Base-by-base conservation (phyloP, 2,113 vertebrate genomes). In the Pycnonotus jocosus region DNA sequence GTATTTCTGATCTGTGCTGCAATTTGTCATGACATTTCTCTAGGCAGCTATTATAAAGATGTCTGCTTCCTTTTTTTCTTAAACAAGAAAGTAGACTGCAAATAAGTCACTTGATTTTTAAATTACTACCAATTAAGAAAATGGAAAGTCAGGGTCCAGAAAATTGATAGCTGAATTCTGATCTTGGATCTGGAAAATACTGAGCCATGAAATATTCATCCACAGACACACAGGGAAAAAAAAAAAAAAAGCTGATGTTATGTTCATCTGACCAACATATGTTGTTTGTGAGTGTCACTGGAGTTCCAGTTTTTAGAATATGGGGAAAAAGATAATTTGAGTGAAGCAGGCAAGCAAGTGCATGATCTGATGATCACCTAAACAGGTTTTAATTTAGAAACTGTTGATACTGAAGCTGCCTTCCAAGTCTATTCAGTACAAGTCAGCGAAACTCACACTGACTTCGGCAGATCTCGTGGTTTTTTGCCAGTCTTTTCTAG, bases 21-120 rank as follows among this genome's bases (percentile, higher is more conserved):
- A 92, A 88, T 97, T 96, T 97, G 95, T 95, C 94, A 84, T 96
- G 95, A 94, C 92, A 95, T 96, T 94, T 95, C 92, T 97, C 76
- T 84, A 90, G 96, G 88, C 92, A 93, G 92, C 88, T 95, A 90
- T 96, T 97, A 95, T 81, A 95, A 93, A 97, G 95, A 96, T 92
- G 92, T 96, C 88, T 88, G 51, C 82, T 77, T 86, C 65, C 30
- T 61, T 92, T 94, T 95, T 88, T 88, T 35, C 89, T 95, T 56
- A 81, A 94, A 93, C 87, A 96, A 93, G 88, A 94, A 96, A 92
- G 88, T 74, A 88, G 95, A 58, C 88, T 95, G 72, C 88, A 95
- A 92, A 86, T 83, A 95, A 94, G 93, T 90, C 69, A 72, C 95
- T 94, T 90, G 90, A 58, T 96, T 97, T 97, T 96, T 86, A 94